Base-by-base conservation (phyloP, 2,797 vertebrate genomes). In the Bradypus variegatus region DNA sequence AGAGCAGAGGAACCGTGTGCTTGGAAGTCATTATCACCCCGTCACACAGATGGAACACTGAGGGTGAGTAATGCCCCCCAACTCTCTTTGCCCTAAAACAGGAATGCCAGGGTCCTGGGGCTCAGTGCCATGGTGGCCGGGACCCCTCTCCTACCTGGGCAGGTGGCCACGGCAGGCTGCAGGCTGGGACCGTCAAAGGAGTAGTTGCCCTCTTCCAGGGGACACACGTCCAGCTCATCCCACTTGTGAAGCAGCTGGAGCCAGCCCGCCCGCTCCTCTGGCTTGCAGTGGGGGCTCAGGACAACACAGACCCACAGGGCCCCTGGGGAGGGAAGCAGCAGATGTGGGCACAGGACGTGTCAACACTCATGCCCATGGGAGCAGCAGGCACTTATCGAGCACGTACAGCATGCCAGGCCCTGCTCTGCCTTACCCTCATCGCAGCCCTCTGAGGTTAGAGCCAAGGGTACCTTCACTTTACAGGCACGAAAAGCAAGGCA, bases 301-400 rank as follows among this genome's bases (percentile, higher is more conserved):
- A 97, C 91, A 55, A 97, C 95, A 31, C 97, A 97, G 21, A 97
- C 97, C 97, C 97, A 97, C 85, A 97, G 91, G 41, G 97, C 96
- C 60, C 97, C 97, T 94, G 87, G 15, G 77, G 45, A 78, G 69
- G 75, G 31, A 29, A 45, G 27, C 1, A 11, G 70, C 31, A 27
- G 53, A 7, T 0, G 5, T 41, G n/a, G 58, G 60, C 60, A 69
- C 0, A 1, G 70, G 21, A 50, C 18, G 15, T 18, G 33, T 38
- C 50, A 19, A 1, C 8, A 4, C 2, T 14, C 73, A 58, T 2
- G 12, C 36, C 75, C 27, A 31, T 3, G 7, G 45, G 0, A 2
- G 53, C 67, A 36, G 23, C 67, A 50, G 29, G 31, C 15, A 8
- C 64, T 27, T 50, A 23, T 0, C 4, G 33, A 27, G 36, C 0